These are phyloP conservation scores for Varroa destructor DNA, from an alignment of 1,140 invertebrate species.

Conservation along the genomic window DNA sequence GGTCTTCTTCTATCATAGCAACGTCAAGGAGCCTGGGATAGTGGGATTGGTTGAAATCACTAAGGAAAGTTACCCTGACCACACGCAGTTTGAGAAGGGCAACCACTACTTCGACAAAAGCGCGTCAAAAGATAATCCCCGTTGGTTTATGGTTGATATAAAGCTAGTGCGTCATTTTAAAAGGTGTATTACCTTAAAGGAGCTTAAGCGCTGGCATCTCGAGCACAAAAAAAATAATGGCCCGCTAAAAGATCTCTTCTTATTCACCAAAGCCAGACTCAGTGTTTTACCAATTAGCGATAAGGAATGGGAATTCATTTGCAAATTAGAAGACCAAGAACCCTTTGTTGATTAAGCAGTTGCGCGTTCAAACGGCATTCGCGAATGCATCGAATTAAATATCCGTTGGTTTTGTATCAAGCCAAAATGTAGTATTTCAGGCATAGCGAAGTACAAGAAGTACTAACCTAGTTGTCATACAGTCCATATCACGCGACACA, in stretches of 20 bases:
- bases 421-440: no score
- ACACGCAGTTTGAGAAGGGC: constrained; percentile 40
- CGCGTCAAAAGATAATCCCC: constrained; percentile 37
- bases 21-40: constrained; percentile 41
- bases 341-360: constrained; percentile 4
- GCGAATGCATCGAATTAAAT: no score
- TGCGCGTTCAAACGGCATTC: no score
- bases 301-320: constrained; percentile 38
- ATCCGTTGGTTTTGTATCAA: no score
- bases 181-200: constrained; percentile 39
- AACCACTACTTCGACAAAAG: constrained; percentile 39
- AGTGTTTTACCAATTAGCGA: constrained; percentile 38
- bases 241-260: constrained; percentile 37
- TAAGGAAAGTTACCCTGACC: constrained; percentile 39
- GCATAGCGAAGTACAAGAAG: no score
- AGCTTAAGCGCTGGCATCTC: constrained; percentile 38
- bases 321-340: constrained; percentile 34
- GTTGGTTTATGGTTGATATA: constrained; percentile 41
- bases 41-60: constrained; percentile 39
- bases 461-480: no score
- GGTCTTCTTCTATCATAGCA: constrained; percentile 42
- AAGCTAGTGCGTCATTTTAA: constrained; percentile 38
- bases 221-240: constrained; percentile 38
- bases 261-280: constrained; percentile 38
- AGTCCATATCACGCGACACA: no score